Percentiles rank a stretch among this genome's conserved stretches.
phyloP scores from a whole-genome alignment of 2,888 invertebrate genomes.

The Agriopis leucophaearia region DNA sequence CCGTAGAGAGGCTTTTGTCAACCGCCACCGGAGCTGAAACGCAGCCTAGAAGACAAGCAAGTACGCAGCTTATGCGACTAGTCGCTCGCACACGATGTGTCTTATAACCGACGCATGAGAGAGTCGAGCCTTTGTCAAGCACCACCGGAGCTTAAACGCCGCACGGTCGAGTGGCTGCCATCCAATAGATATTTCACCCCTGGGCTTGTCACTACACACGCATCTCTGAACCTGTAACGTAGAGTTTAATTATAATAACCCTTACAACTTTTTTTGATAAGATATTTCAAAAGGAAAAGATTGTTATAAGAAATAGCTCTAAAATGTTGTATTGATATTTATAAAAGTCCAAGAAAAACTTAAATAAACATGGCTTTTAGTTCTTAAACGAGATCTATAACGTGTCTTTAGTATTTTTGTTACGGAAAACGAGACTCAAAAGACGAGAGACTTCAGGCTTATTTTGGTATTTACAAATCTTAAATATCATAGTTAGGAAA shows the following conservation, averaged over 20 bases:
- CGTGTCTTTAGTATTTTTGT: too few relatives aligned
- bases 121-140: slow-evolving; percentile 44
- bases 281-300: neutral
- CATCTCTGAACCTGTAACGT: slow-evolving; percentile 3
- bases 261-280: too few relatives aligned
- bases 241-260: slow-evolving; percentile 13
- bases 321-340: neutral
- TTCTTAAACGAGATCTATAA: neutral
- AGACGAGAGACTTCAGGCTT: too few relatives aligned
- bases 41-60: too few relatives aligned
- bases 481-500: too few relatives aligned
- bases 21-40: slow-evolving; percentile 40
- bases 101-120: slow-evolving; percentile 21
- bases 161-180: slow-evolving; percentile 45
- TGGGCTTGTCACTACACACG: slow-evolving; percentile 28
- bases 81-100: neutral
- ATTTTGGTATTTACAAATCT: too few relatives aligned
- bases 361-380: neutral
- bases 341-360: neutral
- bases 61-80: neutral
- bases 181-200: slow-evolving; percentile 49
- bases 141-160: slow-evolving; percentile 45
- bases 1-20: slow-evolving; percentile 44
- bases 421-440: too few relatives aligned
- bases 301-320: neutral